A percentile compares a stretch with the other conserved stretches of the same genome.
These are phyloP conservation scores for Marasmarcha lunaedactyla DNA, from an alignment of 2,888 invertebrate genomes.

Conservation along the genomic window DNA sequence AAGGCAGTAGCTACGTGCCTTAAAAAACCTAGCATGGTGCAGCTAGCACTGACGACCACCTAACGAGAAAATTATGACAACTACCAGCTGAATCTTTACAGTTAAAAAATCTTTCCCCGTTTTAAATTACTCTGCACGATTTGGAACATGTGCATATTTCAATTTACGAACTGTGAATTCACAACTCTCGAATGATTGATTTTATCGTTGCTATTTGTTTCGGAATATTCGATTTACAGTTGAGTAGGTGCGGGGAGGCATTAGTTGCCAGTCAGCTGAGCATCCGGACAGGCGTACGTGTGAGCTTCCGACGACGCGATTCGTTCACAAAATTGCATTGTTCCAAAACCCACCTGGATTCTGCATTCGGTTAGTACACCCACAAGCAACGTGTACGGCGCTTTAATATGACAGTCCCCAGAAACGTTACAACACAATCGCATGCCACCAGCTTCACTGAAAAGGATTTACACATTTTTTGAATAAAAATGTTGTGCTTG, in stretches of 20 bases:
- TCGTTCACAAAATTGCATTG: constrained; percentile 57
- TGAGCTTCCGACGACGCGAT: constrained; percentile 26
- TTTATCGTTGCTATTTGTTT: constrained; percentile 1
- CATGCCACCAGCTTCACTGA: background rate
- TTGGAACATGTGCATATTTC: background rate
- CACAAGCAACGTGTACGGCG: background rate
- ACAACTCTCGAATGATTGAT: constrained; percentile 1
- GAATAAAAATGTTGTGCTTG: background rate
- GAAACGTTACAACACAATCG: too few species aligned
- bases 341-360: constrained; percentile 53
- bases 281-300: constrained; percentile 1
- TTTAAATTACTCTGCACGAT: background rate
- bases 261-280: constrained; percentile 16
- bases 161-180: background rate
- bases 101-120: too few species aligned
- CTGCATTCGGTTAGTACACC: constrained; percentile 44
- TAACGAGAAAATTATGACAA: too few species aligned
- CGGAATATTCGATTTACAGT: constrained; percentile 1
- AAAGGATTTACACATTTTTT: constrained; percentile 1
- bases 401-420: too few species aligned
- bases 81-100: too few species aligned
- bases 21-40: too few species aligned
- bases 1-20: too few species aligned
- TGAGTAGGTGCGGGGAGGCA: constrained; percentile 10
- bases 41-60: too few species aligned